Percentiles rank a stretch among this genome's conserved stretches.
Evolutionary conservation across 1,140 invertebrate genomes (phyloP).

Genomic region (Mizuhopecten yessoensis): DNA sequence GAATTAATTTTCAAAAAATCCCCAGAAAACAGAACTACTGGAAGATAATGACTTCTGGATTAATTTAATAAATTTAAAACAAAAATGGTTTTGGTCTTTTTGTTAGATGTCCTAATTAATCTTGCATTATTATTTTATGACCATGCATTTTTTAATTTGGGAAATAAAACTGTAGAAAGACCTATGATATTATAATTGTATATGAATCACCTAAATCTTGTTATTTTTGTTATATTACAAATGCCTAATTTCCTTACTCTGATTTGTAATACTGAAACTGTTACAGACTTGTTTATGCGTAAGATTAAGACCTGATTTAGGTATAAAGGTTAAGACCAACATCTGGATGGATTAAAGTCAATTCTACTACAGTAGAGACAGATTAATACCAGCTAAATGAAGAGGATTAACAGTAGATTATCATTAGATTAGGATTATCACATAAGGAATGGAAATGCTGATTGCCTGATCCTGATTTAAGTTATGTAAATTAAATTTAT

Average conservation of each 20-base stretch:
- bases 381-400: not conserved
- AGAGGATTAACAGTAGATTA: not conserved
- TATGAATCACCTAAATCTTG: not conserved
- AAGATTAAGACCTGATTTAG: not conserved
- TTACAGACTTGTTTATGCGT: conserved; percentile 16
- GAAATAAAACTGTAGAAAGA: not conserved
- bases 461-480: not conserved
- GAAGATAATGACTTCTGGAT: too few relatives aligned
- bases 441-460: not conserved
- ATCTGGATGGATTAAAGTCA: not conserved
- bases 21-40: too few relatives aligned
- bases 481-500: conserved; percentile 32
- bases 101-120: too few relatives aligned
- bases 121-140: too few relatives aligned
- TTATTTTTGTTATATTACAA: not conserved
- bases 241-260: not conserved
- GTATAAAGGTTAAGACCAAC: not conserved
- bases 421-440: not conserved
- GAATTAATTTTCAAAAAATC: too few relatives aligned
- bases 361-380: not conserved
- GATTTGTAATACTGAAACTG: not conserved
- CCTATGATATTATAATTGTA: not conserved
- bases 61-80: too few relatives aligned
- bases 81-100: too few relatives aligned
- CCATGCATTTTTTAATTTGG: too few relatives aligned